These are phyloP conservation scores for Chromis chromis DNA, from an alignment of 2,797 vertebrate species.

Conservation along the genomic window DNA sequence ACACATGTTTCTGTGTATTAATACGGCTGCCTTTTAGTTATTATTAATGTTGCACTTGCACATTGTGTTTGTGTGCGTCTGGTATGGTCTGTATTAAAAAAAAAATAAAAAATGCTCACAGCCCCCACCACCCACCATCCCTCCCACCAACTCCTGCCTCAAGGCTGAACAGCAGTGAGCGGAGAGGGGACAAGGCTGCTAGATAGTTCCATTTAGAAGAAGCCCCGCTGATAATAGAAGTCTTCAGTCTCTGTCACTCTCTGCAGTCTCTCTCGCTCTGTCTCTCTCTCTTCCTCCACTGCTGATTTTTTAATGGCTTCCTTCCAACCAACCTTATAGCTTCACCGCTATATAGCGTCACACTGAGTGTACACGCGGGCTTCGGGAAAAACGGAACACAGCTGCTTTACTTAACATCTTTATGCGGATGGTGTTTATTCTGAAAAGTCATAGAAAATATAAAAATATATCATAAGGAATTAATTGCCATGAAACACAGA, in stretches of 20 bases:
- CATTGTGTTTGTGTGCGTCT: slow-evolving; percentile 32
- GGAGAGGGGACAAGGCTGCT: slow-evolving; percentile 62
- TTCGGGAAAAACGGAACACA: slow-evolving; percentile 19
- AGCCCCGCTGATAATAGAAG: slow-evolving; percentile 81
- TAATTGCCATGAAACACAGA: slow-evolving; percentile 1
- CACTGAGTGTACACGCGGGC: slow-evolving; percentile 35
- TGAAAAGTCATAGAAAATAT: slow-evolving; percentile 7
- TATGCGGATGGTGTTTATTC: slow-evolving; percentile 22
- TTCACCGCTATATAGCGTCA: slow-evolving; percentile 30
- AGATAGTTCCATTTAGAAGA: slow-evolving; percentile 76
- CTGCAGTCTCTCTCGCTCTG: slow-evolving; percentile 31
- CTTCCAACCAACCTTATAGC: slow-evolving; percentile 42
- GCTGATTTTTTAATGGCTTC: slow-evolving; percentile 67
- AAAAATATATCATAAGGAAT: slow-evolving; percentile 24
- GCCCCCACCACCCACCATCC: neutral
- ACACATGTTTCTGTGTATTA: slow-evolving; percentile 8
- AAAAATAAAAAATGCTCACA: neutral
- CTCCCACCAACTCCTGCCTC: slow-evolving; percentile 34
- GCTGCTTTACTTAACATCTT: slow-evolving; percentile 24
- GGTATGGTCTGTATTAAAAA: slow-evolving; percentile 23
- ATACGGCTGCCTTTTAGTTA: neutral
- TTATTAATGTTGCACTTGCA: neutral
- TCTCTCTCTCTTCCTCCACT: slow-evolving; percentile 31
- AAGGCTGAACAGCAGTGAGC: slow-evolving; percentile 67
- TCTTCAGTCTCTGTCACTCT: slow-evolving; percentile 77